phyloP scores from a whole-genome alignment of 2,888 invertebrate species.

The Lepidonotus clava region DNA sequence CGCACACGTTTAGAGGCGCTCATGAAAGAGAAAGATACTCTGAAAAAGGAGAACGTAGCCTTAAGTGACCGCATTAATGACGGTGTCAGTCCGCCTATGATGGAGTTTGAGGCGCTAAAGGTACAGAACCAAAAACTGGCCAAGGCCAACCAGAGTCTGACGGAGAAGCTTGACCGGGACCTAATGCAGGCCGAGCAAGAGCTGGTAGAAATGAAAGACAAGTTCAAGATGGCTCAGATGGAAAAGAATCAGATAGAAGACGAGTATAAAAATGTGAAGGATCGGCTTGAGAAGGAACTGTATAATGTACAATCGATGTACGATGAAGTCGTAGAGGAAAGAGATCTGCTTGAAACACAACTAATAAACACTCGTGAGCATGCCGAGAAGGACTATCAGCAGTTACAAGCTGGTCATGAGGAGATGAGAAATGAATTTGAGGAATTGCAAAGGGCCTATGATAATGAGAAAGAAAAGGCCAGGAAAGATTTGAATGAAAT shows the following conservation, averaged over 20 bases:
- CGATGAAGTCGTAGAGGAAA: constrained; percentile 50
- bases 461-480: constrained; percentile 35
- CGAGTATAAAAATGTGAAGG: constrained; percentile 34
- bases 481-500: constrained; percentile 41
- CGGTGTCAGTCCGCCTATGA: neutral
- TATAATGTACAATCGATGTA: constrained; percentile 23
- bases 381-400: constrained; percentile 49
- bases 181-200: constrained; percentile 52
- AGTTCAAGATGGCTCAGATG: neutral
- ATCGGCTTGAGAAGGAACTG: constrained; percentile 47
- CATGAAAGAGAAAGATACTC: constrained; percentile 25
- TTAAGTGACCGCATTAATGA: constrained; percentile 38
- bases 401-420: constrained; percentile 42
- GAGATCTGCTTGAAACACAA: constrained; percentile 32
- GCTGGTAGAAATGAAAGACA: constrained; percentile 32
- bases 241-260: constrained; percentile 50
- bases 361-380: constrained; percentile 4
- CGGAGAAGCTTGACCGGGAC: constrained; percentile 46
- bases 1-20: constrained; percentile 26
- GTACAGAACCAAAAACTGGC: neutral
- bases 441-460: constrained; percentile 8
- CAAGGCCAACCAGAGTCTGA: neutral
- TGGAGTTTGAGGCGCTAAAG: constrained; percentile 46
- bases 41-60: constrained; percentile 34
- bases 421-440: constrained; percentile 53